phyloP scores from a whole-genome alignment of 1,140 invertebrate species.

The Callitettix versicolor region DNA sequence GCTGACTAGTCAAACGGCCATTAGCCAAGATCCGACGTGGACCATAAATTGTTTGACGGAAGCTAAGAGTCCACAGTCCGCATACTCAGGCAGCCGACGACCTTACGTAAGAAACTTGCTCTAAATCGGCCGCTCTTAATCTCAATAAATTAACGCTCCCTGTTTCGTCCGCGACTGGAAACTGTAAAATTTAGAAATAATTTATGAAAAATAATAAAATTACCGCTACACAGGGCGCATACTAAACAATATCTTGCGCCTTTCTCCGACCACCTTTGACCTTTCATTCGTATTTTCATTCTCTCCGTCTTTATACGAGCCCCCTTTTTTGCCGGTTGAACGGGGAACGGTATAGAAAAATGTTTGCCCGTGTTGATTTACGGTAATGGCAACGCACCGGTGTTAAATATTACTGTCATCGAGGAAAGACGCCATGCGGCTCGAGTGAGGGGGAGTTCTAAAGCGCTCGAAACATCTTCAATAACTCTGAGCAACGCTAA shows the following conservation, averaged over 20 bases:
- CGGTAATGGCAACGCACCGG: slow-evolving; percentile 20
- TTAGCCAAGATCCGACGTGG: slow-evolving; percentile 4
- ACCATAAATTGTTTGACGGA: slow-evolving; percentile 7
- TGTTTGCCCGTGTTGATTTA: slow-evolving; percentile 20
- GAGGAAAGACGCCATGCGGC: too few species aligned
- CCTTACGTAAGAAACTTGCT: too few species aligned
- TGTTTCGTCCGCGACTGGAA: too few species aligned
- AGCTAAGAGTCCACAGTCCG: neutral
- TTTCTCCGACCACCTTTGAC: neutral
- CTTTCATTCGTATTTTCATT: neutral
- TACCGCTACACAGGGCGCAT: too few species aligned
- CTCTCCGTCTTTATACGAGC: slow-evolving; percentile 2
- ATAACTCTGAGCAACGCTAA: neutral
- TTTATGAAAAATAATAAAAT: too few species aligned
- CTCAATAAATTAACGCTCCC: too few species aligned
- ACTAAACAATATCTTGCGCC: neutral
- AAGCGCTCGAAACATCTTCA: too few species aligned
- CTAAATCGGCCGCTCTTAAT: too few species aligned
- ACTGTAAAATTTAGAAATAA: too few species aligned
- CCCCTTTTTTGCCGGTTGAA: neutral
- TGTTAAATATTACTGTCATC: slow-evolving; percentile 20
- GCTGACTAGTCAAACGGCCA: slow-evolving; percentile 1
- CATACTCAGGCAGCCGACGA: neutral
- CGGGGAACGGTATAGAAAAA: slow-evolving; percentile 19
- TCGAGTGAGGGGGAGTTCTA: too few species aligned